phyloP scores from a whole-genome alignment of 2,797 vertebrate species.

The Taeniopygia guttata region DNA sequence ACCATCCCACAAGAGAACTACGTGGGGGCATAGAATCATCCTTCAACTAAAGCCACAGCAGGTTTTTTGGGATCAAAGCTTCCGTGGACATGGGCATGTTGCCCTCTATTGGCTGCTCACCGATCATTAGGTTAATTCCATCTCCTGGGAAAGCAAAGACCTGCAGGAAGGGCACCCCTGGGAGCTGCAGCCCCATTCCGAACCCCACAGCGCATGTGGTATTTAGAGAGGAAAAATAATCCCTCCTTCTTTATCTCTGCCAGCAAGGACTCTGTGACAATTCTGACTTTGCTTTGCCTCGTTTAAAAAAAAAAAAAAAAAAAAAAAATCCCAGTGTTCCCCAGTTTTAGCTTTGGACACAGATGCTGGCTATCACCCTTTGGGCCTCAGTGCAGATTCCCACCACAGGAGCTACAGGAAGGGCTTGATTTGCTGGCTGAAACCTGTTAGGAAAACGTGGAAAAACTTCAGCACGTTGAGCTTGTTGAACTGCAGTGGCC shows the following conservation, averaged over 20 bases:
- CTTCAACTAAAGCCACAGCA: not conserved
- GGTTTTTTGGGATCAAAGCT: not conserved
- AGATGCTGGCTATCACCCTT: not conserved
- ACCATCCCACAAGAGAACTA: not conserved
- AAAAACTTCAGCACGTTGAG: not conserved
- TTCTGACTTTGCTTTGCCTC: not conserved
- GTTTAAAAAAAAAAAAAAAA: not conserved
- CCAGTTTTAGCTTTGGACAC: not conserved
- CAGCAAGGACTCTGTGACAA: not conserved
- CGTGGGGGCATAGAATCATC: not conserved
- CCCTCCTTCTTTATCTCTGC: not conserved
- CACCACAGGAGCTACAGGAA: not conserved
- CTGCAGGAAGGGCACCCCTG: not conserved
- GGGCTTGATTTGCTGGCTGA: not conserved
- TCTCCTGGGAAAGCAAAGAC: not conserved
- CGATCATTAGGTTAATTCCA: not conserved
- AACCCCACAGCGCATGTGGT: rapidly evolving
- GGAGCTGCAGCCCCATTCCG: not conserved
- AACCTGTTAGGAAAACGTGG: not conserved
- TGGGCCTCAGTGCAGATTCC: not conserved
- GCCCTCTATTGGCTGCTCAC: conserved; percentile 51
- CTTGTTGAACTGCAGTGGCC: not conserved
- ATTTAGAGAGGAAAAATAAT: not conserved
- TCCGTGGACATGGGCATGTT: not conserved
- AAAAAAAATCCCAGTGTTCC: not conserved